Percentiles rank a stretch among this genome's conserved stretches.
Conservation (phyloP, 2,888 invertebrate genomes). For the Macaria notata region DNA sequence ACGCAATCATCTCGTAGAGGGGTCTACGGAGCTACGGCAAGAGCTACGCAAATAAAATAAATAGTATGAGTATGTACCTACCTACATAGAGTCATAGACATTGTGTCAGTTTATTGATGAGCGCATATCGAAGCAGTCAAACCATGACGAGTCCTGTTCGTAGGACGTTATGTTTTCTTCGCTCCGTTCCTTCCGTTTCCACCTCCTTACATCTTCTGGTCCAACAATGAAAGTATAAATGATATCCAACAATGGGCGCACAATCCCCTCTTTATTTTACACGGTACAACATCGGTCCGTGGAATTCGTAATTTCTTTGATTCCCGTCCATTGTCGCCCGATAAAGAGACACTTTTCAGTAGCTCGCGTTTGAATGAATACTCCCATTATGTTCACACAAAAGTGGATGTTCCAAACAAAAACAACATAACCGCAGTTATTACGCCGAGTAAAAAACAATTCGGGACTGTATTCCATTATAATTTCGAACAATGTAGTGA, state of each 20-base stretch:
- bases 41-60: no score
- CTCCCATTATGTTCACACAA: slow-evolving; percentile 77
- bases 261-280: slow-evolving; percentile 56
- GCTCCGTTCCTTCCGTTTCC: neutral
- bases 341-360: slow-evolving; percentile 79
- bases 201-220: slow-evolving; percentile 24
- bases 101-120: no score
- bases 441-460: slow-evolving; percentile 67
- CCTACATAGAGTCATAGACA: no score
- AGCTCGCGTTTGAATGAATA: slow-evolving; percentile 75
- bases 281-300: slow-evolving; percentile 70
- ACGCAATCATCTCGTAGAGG: no score
- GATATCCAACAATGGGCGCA: slow-evolving; percentile 44
- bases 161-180: no score
- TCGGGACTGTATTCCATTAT: slow-evolving; percentile 63
- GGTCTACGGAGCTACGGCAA: no score
- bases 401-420: slow-evolving; percentile 76
- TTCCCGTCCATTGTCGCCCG: slow-evolving; percentile 73
- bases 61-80: no score
- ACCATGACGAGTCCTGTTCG: no score
- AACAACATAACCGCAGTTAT: slow-evolving; percentile 67
- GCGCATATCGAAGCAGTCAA: no score
- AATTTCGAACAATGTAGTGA: slow-evolving; percentile 62
- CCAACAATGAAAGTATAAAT: slow-evolving; percentile 35
- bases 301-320: slow-evolving; percentile 78